These are phyloP conservation scores for Melanophora roralis DNA, from an alignment of 2,888 invertebrate species.

Conservation along the genomic window DNA sequence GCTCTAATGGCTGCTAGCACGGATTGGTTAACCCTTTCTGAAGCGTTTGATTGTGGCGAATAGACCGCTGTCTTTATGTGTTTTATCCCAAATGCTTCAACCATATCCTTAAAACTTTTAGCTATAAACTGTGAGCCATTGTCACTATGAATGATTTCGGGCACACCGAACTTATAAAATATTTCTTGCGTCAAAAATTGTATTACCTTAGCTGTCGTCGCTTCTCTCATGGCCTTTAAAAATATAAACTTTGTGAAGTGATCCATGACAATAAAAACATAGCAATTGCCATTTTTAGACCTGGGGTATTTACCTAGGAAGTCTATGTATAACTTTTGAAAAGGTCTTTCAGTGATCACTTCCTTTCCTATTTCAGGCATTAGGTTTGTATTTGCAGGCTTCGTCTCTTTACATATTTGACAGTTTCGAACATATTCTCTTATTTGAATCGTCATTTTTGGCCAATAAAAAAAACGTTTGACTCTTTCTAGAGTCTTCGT, in stretches of 20 bases:
- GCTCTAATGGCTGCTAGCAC: neutral
- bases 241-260: neutral
- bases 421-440: no score
- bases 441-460: no score
- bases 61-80: neutral
- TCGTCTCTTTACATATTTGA: neutral
- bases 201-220: neutral
- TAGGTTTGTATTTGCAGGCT: neutral
- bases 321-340: slow-evolving; percentile 6
- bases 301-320: slow-evolving; percentile 7
- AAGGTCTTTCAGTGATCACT: slow-evolving; percentile 2
- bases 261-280: neutral
- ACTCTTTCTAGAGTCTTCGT: no score
- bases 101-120: no score
- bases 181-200: neutral
- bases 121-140: no score
- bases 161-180: no score
- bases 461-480: no score
- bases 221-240: neutral
- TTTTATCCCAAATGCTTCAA: no score
- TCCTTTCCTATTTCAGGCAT: neutral
- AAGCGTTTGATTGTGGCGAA: neutral
- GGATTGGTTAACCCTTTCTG: neutral
- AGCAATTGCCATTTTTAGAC: neutral
- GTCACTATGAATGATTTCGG: no score